A percentile compares a stretch with the other conserved stretches of the same genome.
Conservation (phyloP, 2,797 vertebrate genomes). For the Coreius guichenoti region DNA sequence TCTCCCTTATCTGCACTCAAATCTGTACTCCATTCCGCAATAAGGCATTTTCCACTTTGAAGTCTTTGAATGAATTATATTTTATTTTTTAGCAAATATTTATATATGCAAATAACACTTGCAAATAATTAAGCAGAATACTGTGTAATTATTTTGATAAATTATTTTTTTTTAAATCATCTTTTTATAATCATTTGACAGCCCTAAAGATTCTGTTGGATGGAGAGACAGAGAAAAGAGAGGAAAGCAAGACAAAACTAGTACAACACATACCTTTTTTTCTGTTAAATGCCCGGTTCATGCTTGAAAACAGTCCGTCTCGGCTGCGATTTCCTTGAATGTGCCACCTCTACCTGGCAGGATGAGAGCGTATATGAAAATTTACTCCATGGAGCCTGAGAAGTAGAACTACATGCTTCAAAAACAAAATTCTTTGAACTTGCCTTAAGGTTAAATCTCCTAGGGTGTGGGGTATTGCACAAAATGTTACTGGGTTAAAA, state of each 20-base stretch:
- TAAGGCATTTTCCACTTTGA: background rate
- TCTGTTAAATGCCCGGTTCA: conserved; percentile 93
- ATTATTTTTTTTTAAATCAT: no score
- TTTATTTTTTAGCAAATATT: background rate
- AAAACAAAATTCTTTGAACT: background rate
- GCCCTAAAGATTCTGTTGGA: background rate
- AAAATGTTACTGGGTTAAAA: conserved; percentile 18
- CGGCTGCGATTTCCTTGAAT: conserved; percentile 63
- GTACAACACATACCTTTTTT: conserved; percentile 86
- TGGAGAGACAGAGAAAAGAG: background rate
- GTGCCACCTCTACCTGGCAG: conserved; percentile 75
- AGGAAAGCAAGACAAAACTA: background rate
- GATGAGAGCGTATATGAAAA: conserved; percentile 47
- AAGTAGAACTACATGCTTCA: background rate
- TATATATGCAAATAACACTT: background rate
- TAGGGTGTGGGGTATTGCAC: background rate
- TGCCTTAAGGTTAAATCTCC: conserved; percentile 9
- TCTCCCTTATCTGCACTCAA: background rate
- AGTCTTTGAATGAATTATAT: no score
- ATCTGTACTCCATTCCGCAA: background rate
- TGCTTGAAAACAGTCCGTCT: conserved; percentile 78
- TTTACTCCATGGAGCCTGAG: conserved; percentile 51
- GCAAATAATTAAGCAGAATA: background rate
- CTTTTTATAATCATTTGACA: background rate
- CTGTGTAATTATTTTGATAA: background rate